Conservation (phyloP, 2,888 invertebrate species). For the Urechis unicinctus region DNA sequence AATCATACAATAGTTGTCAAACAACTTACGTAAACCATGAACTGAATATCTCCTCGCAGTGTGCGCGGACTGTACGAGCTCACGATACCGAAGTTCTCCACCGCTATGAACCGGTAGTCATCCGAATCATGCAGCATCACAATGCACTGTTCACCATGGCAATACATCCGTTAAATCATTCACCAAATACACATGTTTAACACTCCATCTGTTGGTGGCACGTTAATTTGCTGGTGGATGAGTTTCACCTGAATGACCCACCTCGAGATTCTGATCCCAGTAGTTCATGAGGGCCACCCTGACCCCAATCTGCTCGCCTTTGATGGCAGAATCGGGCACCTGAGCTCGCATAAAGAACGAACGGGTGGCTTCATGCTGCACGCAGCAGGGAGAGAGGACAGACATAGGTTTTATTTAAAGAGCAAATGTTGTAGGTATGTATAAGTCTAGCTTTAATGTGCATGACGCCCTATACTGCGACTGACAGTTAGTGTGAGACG, state of each 20-base stretch:
- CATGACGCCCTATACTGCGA: too few species aligned
- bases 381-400: slow-evolving; percentile 3
- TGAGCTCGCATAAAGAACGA: slow-evolving; percentile 94
- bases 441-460: too few species aligned
- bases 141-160: slow-evolving; percentile 57
- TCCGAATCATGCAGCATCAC: slow-evolving; percentile 78
- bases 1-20: background rate
- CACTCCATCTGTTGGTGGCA: too few species aligned
- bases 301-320: slow-evolving; percentile 90
- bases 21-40: slow-evolving; percentile 65
- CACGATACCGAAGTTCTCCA: slow-evolving; percentile 56
- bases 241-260: slow-evolving; percentile 20
- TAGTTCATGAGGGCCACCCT: slow-evolving; percentile 92
- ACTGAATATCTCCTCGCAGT: slow-evolving; percentile 88
- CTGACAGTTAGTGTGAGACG: too few species aligned
- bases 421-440: background rate
- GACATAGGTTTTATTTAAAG: background rate
- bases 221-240: too few species aligned
- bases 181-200: too few species aligned
- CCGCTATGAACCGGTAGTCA: slow-evolving; percentile 62
- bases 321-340: slow-evolving; percentile 72
- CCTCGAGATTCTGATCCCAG: slow-evolving; percentile 58
- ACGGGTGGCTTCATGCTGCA: slow-evolving; percentile 76
- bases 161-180: too few species aligned
- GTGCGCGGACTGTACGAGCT: slow-evolving; percentile 84